A percentile compares a stretch with the other conserved stretches of the same genome.
phyloP scores from a whole-genome alignment of 1,140 invertebrate genomes.

The Drosophila bocki region DNA sequence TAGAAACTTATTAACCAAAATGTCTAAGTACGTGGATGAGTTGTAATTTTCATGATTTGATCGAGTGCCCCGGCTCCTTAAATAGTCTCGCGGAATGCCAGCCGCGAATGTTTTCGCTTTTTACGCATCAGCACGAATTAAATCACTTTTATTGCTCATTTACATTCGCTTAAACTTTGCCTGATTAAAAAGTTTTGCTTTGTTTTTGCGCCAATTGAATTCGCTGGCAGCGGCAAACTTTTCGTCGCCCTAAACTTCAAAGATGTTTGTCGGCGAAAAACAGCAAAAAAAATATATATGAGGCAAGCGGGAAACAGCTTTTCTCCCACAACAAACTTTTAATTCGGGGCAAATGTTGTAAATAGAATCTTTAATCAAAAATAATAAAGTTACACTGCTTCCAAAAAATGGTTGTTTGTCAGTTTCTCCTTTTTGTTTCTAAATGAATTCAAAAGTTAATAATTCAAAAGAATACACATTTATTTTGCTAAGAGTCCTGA shows the following conservation, averaged over 20 bases:
- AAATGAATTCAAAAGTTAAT: background rate
- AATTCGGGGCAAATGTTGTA: slow-evolving; percentile 1
- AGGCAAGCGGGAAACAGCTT: background rate
- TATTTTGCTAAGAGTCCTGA: too few relatives aligned
- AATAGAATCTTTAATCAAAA: slow-evolving; percentile 5
- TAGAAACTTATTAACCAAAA: slow-evolving; percentile 44
- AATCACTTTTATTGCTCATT: slow-evolving; percentile 43
- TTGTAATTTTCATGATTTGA: slow-evolving; percentile 46
- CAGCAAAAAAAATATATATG: too few relatives aligned
- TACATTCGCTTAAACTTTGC: slow-evolving; percentile 32
- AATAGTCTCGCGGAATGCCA: slow-evolving; percentile 28
- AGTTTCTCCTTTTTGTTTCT: background rate
- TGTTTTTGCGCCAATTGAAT: slow-evolving; percentile 39
- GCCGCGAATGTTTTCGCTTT: slow-evolving; percentile 40
- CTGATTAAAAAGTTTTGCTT: slow-evolving; percentile 33
- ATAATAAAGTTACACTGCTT: background rate
- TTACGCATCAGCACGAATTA: slow-evolving; percentile 39
- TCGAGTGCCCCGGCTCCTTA: slow-evolving; percentile 40
- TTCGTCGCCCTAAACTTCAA: slow-evolving; percentile 34
- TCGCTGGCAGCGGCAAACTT: slow-evolving; percentile 29
- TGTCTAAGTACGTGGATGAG: slow-evolving; percentile 31
- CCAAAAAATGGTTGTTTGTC: background rate
- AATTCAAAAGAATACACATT: background rate
- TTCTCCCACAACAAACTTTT: background rate
- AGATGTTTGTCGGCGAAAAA: too few relatives aligned